Conservation (phyloP, 2,113 vertebrate species). For the Parotia lawesii region DNA sequence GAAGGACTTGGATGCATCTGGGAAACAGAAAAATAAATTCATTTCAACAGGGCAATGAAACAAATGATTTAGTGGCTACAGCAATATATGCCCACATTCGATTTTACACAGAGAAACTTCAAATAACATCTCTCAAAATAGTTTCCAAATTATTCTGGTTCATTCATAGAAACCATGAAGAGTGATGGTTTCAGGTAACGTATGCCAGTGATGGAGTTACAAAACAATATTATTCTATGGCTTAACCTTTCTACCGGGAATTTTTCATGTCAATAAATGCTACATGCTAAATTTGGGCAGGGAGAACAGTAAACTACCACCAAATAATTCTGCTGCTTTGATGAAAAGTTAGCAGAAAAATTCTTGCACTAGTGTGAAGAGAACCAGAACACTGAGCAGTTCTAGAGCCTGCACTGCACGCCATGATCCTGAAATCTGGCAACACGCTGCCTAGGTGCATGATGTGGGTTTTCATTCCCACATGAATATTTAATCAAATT, state of each 20-base stretch:
- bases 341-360: background rate
- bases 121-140: background rate
- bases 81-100: background rate
- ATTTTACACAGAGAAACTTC: background rate
- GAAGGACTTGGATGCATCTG: slow-evolving; percentile 89
- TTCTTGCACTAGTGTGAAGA: background rate
- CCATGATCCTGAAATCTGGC: background rate
- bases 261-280: background rate
- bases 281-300: background rate
- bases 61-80: background rate
- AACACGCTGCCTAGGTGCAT: background rate
- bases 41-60: background rate
- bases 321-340: background rate
- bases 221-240: background rate
- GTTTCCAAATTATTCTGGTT: background rate
- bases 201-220: background rate
- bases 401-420: accelerated
- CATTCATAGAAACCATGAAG: background rate
- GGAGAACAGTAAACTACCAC: background rate
- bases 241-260: background rate
- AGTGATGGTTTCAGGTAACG: background rate
- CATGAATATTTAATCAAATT: background rate
- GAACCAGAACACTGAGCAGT: background rate
- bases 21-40: slow-evolving; percentile 20
- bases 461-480: background rate